phyloP scores from a whole-genome alignment of 2,888 invertebrate species.

The Deroplatys truncata region DNA sequence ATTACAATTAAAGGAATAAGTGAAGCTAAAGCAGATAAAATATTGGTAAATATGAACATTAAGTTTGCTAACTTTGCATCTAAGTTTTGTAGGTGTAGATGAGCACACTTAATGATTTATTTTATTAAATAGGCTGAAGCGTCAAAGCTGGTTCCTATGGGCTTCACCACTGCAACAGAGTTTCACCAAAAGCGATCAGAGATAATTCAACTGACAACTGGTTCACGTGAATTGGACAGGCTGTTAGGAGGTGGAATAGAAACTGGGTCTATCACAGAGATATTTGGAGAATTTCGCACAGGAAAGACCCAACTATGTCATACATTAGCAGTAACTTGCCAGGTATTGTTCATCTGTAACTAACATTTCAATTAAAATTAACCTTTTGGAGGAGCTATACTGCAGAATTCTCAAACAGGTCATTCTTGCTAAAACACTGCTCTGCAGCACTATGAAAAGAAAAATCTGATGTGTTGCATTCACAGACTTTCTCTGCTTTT shows the following conservation, averaged over 20 bases:
- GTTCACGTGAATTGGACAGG: conserved; percentile 90
- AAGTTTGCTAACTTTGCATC: neutral
- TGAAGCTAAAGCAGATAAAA: conserved; percentile 95
- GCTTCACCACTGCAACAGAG: conserved; percentile 96
- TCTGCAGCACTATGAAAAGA: too few species aligned
- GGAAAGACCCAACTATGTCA: conserved; percentile 98
- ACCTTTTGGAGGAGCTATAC: too few species aligned
- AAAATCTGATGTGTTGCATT: too few species aligned
- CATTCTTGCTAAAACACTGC: too few species aligned
- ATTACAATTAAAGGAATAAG: conserved; percentile 91
- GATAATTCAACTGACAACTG: conserved; percentile 91
- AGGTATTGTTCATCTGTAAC: conserved; percentile 51
- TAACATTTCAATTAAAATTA: too few species aligned
- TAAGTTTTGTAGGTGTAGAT: neutral
- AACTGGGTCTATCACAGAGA: conserved; percentile 96
- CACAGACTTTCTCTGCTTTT: too few species aligned
- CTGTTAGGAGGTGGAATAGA: conserved; percentile 93
- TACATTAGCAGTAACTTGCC: conserved; percentile 95
- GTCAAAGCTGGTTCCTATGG: conserved; percentile 91
- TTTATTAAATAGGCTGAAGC: conserved; percentile 62
- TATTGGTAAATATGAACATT: conserved; percentile 52
- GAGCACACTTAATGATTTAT: neutral
- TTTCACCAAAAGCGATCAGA: conserved; percentile 94
- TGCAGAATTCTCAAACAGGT: too few species aligned
- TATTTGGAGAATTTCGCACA: conserved; percentile 97